Conservation (phyloP, 2,113 vertebrate species). For the Tragelaphus buxtoni region DNA sequence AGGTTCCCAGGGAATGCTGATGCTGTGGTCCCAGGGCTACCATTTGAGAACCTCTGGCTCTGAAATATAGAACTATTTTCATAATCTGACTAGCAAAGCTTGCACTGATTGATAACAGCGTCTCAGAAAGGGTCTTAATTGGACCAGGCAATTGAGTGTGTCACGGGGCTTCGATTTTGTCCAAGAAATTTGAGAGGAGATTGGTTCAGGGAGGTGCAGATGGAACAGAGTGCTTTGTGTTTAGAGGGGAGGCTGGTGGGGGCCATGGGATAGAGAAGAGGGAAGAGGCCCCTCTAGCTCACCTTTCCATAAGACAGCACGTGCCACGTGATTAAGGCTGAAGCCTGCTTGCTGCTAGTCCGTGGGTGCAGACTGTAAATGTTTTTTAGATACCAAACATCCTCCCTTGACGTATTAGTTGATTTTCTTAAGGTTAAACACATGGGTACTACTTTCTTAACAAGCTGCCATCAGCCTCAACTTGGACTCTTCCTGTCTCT, state of each 20-base stretch:
- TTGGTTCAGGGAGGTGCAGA: not conserved
- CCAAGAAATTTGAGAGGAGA: not conserved
- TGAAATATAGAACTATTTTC: not conserved
- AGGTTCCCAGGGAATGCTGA: not conserved
- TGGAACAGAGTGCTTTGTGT: not conserved
- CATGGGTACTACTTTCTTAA: not conserved
- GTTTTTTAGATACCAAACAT: not conserved
- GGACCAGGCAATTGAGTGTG: not conserved
- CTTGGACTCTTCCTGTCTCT: not conserved
- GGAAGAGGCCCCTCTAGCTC: not conserved
- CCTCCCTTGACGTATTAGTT: not conserved
- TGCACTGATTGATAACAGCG: not conserved
- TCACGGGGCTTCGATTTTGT: not conserved
- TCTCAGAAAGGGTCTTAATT: not conserved
- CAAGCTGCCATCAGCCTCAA: not conserved
- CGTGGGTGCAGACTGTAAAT: not conserved
- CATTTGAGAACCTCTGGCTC: not conserved
- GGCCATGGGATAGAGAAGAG: not conserved
- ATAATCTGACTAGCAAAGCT: not conserved
- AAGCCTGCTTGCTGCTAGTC: not conserved
- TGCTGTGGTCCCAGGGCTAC: not conserved
- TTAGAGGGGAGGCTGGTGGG: not conserved
- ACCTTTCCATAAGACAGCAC: not conserved
- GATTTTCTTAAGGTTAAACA: not conserved
- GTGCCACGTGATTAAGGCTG: not conserved